Evolutionary conservation across 2,888 invertebrate species (phyloP).

Genomic region (Eristalinus sepulchralis): DNA sequence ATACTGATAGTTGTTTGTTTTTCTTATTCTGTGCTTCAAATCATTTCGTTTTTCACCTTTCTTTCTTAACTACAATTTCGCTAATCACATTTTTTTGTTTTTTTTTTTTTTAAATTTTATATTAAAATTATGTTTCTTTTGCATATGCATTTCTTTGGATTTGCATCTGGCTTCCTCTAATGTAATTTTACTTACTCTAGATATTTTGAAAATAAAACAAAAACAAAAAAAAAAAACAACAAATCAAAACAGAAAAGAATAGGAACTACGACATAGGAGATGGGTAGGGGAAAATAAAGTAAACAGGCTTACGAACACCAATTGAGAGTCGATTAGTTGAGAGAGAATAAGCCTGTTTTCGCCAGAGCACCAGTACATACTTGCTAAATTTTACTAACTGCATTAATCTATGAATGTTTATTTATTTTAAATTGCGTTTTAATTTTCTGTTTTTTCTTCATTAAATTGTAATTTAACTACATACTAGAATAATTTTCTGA

Average conservation of each 20-base stretch:
- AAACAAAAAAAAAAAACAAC: neutral
- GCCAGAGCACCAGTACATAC: conserved; percentile 1
- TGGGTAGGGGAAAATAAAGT: neutral
- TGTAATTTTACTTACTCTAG: neutral
- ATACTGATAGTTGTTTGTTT: conserved; percentile 27
- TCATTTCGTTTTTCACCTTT: conserved; percentile 12
- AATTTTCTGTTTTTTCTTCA: neutral
- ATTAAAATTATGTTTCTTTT: neutral
- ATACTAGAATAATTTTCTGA: neutral
- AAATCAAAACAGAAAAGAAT: neutral
- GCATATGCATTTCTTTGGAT: neutral
- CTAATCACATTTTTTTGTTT: conserved; percentile 26
- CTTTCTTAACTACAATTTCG: conserved; percentile 22
- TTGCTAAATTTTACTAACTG: conserved; percentile 16
- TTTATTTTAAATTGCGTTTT: neutral
- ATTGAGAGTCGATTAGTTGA: conserved; percentile 34
- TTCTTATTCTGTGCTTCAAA: neutral
- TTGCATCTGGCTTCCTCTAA: neutral
- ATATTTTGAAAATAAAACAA: neutral
- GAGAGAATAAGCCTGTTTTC: conserved; percentile 26
- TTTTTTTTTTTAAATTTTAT: conserved; percentile 2
- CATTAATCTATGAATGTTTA: conserved; percentile 15
- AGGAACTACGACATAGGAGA: too few species aligned
- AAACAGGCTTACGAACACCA: conserved; percentile 19
- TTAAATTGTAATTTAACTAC: neutral